Evolutionary conservation across 92 coral and sea anemone species (phyloP), one percentile per base, ranked within the genome.

Genomic region (Palythoa grandiflora): DNA sequence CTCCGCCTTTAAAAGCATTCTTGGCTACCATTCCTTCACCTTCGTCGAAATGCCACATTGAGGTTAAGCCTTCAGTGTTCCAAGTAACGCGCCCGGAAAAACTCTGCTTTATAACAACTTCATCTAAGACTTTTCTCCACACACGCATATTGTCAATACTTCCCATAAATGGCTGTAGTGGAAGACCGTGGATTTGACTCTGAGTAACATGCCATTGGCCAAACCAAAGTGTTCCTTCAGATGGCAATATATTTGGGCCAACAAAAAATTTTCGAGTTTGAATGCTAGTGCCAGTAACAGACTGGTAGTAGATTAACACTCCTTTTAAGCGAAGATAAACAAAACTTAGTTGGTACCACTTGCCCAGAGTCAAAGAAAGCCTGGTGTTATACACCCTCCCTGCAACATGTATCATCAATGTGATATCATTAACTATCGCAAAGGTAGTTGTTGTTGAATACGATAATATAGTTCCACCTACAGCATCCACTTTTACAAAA

Each of bases 141-240:
- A 92, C 89, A 75, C 90, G 80, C 35, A 92, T 37, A 68, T 86
- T 90, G 77, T 92, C 94, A 54, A 92, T 86, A 71, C 83, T 89
- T 40, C 94, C 94, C 40, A 78, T 76, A 73, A 89, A 92, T 73
- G 94, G 91, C 74, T 76, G 71, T 10, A 81, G 75, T 52, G 91
- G 91, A 28, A 92, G 73, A 65, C 91, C 91, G 9, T 78, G 83
- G 28, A 81, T 37, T 70, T 83, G 84, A 38, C 73, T 66, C 38
- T 77, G 78, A 1, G 94, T 92, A 15, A 88, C 90, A 40, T 89
- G 91, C 94, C 94, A 92, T 15, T 86, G 90, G 9, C 94, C 94
- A 14, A 92, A 35, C 78, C 92, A 89, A 59, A 92, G 79, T 0
- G 90, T 83, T 40, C 94, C 94, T n/a, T 89, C 91, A 7, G 90